These are phyloP conservation scores for Chloropsis hardwickii DNA, from an alignment of 2,113 vertebrate species.

Conservation along the genomic window DNA sequence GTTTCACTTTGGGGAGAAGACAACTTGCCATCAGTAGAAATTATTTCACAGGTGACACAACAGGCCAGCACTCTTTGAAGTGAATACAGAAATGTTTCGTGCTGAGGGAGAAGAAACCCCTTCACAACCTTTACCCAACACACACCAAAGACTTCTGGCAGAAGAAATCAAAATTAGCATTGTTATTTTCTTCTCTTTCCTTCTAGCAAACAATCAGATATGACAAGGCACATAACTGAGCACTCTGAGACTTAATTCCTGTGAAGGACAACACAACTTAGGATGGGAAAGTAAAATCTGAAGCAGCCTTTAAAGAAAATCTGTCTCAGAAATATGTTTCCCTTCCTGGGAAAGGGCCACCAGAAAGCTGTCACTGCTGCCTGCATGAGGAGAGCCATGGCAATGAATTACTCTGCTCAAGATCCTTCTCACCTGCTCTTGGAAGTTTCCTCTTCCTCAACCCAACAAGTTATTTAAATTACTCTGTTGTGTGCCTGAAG, in stretches of 20 bases:
- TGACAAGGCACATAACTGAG: neutral
- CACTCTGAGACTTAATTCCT: neutral
- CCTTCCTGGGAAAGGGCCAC: neutral
- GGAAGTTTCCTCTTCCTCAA: neutral
- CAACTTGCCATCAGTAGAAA: neutral
- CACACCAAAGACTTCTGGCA: neutral
- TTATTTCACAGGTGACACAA: neutral
- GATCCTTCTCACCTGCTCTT: neutral
- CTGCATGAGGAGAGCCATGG: fast-evolving
- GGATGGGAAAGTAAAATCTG: neutral
- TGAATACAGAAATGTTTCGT: neutral
- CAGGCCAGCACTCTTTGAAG: neutral
- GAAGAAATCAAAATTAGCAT: neutral
- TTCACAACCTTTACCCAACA: neutral
- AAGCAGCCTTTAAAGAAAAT: neutral
- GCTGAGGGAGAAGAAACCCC: neutral
- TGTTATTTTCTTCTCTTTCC: neutral
- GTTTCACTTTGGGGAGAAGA: neutral
- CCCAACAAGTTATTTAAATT: neutral
- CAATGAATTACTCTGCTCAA: neutral
- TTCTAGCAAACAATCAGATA: neutral
- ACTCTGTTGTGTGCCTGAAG: neutral
- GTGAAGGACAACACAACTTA: neutral
- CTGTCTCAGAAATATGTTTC: neutral
- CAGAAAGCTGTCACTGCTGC: neutral